Percentiles rank a stretch among this genome's conserved stretches.
These are phyloP conservation scores for Drosophila helvetica DNA, from an alignment of 2,888 invertebrate species.

Conservation along the genomic window DNA sequence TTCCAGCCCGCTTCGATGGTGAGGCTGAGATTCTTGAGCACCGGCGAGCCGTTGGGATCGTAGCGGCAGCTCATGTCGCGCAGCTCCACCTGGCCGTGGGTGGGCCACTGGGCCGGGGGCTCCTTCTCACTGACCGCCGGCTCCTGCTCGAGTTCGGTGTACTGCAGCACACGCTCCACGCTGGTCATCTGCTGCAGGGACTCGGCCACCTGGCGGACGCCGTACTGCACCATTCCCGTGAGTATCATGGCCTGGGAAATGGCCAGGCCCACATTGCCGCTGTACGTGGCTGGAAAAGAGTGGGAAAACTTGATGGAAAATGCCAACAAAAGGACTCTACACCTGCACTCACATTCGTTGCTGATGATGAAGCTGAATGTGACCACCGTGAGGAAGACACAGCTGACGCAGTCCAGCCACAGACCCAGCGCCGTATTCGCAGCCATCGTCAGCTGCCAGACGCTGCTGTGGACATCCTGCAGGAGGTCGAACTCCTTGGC, in stretches of 20 bases:
- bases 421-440: slow-evolving; percentile 88
- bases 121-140: slow-evolving; percentile 80
- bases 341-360: slow-evolving; percentile 85
- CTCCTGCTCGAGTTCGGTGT: slow-evolving; percentile 88
- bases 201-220: slow-evolving; percentile 88
- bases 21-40: slow-evolving; percentile 90
- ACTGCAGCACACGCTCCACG: slow-evolving; percentile 89
- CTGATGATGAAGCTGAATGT: slow-evolving; percentile 87
- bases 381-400: slow-evolving; percentile 87
- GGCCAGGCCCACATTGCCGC: slow-evolving; percentile 89
- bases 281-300: slow-evolving; percentile 83
- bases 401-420: slow-evolving; percentile 89
- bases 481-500: slow-evolving; percentile 90
- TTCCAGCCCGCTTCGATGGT: slow-evolving; percentile 87
- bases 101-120: slow-evolving; percentile 89
- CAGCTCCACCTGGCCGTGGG: slow-evolving; percentile 86
- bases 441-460: slow-evolving; percentile 83
- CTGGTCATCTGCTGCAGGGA: slow-evolving; percentile 89
- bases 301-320: background rate
- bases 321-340: background rate
- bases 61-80: slow-evolving; percentile 87
- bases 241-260: slow-evolving; percentile 88
- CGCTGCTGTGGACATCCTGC: slow-evolving; percentile 86
- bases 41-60: slow-evolving; percentile 86
- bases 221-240: slow-evolving; percentile 90